Percentiles rank a stretch among this genome's conserved stretches.
These are phyloP conservation scores for Chiloscyllium plagiosum DNA, from an alignment of 2,113 vertebrate species.

Conservation along the genomic window DNA sequence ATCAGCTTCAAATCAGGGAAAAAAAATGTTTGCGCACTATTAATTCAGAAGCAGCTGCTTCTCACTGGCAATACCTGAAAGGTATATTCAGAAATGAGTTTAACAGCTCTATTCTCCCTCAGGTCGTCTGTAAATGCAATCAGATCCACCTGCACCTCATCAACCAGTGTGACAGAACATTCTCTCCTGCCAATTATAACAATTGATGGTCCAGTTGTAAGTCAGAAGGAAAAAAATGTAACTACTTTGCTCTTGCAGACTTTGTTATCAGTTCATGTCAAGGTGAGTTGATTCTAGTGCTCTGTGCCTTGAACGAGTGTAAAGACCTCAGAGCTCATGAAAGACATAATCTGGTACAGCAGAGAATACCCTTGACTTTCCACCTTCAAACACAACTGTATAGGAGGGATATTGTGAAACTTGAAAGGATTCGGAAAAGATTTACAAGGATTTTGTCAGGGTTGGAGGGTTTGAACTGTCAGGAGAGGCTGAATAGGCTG, in stretches of 20 bases:
- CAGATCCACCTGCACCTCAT: neutral
- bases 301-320: neutral
- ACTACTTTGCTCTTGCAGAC: neutral
- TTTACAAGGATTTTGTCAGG: too few relatives aligned
- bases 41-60: constrained; percentile 21
- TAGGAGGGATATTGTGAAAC: neutral
- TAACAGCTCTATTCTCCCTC: neutral
- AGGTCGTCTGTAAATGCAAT: neutral
- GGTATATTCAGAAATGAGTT: neutral
- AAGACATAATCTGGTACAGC: neutral
- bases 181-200: neutral
- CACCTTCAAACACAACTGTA: neutral
- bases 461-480: too few relatives aligned
- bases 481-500: too few relatives aligned
- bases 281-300: neutral
- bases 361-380: neutral
- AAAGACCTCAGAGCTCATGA: neutral
- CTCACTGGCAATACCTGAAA: neutral
- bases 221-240: neutral
- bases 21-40: neutral
- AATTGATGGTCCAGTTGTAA: neutral
- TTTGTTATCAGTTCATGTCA: neutral
- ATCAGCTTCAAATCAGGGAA: neutral
- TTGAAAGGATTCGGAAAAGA: too few relatives aligned
- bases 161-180: neutral